Conservation (phyloP, 2,797 vertebrate genomes). For the Phataginus tetradactyla region DNA sequence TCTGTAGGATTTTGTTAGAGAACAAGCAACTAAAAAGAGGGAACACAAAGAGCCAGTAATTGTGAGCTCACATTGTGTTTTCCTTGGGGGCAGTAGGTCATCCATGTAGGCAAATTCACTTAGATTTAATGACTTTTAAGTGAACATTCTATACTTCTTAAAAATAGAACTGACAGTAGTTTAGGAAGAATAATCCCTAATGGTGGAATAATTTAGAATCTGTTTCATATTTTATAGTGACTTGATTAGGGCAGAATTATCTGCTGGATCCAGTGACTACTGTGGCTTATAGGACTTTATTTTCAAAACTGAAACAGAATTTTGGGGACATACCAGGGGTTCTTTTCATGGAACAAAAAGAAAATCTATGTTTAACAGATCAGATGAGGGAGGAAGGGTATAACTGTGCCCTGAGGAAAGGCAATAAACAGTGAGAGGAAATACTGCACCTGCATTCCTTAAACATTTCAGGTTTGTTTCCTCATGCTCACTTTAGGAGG, state of each 20-base stretch:
- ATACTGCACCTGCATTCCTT: neutral
- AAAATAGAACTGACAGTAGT: slow-evolving; percentile 43
- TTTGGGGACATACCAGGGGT: neutral
- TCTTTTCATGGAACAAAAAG: slow-evolving; percentile 1
- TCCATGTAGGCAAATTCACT: neutral
- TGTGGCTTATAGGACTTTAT: neutral
- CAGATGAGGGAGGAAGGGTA: neutral
- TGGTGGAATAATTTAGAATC: slow-evolving; percentile 16
- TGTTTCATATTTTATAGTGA: slow-evolving; percentile 45
- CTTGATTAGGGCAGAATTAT: slow-evolving; percentile 48
- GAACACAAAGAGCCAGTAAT: slow-evolving; percentile 44
- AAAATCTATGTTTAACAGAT: slow-evolving; percentile 14
- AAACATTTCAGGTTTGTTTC: slow-evolving; percentile 29
- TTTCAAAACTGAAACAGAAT: slow-evolving; percentile 44
- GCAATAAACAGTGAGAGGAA: neutral
- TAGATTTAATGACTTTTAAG: slow-evolving; percentile 49
- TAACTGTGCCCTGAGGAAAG: neutral
- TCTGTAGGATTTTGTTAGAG: slow-evolving; percentile 17
- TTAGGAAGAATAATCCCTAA: slow-evolving; percentile 38
- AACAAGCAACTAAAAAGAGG: slow-evolving; percentile 21
- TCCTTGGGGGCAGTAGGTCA: neutral
- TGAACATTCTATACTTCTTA: slow-evolving; percentile 27
- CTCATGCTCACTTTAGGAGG: neutral
- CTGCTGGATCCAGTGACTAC: neutral
- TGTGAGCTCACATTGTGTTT: neutral